Evolutionary conservation across 1,140 invertebrate genomes (phyloP).

Genomic region (Bombus consobrinus): DNA sequence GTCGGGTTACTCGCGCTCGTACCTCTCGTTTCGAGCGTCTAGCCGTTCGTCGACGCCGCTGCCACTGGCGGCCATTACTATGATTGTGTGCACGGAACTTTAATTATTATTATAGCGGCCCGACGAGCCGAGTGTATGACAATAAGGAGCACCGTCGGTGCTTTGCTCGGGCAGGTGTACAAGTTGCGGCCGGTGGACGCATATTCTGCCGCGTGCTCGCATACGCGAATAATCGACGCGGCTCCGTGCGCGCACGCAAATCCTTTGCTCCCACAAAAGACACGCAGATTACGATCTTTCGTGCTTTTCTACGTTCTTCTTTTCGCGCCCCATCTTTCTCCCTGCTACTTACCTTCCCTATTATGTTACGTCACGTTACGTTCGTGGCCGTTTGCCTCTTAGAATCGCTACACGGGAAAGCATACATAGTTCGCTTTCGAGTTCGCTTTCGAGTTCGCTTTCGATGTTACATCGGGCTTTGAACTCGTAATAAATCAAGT

Average conservation of each 20-base stretch:
- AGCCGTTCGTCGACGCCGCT: constrained; percentile 55
- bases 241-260: not conserved
- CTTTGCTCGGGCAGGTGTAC: constrained; percentile 49
- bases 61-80: constrained; percentile 75
- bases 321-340: too few relatives aligned
- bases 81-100: constrained; percentile 76
- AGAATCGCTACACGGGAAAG: not conserved
- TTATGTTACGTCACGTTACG: not conserved
- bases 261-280: constrained; percentile 2
- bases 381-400: not conserved
- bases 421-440: not conserved
- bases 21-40: constrained; percentile 57
- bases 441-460: not conserved
- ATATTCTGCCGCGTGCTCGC: not conserved
- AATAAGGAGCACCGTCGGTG: constrained; percentile 38
- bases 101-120: constrained; percentile 73
- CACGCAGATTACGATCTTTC: constrained; percentile 15
- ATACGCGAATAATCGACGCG: not conserved
- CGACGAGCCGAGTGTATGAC: constrained; percentile 41
- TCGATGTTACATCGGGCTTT: not conserved
- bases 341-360: not conserved
- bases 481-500: not conserved
- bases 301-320: not conserved
- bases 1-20: constrained; percentile 55
- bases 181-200: constrained; percentile 11